Evolutionary conservation across 2,797 vertebrate species (phyloP).

Genomic region (Eulemur coronatus): DNA sequence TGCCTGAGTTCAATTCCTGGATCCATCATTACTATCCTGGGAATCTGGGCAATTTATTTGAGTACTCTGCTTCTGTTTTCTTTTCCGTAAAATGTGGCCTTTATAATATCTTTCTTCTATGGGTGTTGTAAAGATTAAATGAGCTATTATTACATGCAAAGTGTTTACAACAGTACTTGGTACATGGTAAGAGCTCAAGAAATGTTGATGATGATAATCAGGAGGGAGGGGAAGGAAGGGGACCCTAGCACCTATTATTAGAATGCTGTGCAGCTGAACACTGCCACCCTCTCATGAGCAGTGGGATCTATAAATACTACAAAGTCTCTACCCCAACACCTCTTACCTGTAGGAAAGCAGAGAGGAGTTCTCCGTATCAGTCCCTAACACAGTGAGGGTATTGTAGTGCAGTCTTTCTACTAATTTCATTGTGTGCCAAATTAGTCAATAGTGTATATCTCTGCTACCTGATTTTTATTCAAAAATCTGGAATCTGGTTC

Average conservation of each 20-base stretch:
- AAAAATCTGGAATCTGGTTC: neutral
- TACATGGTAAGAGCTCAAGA: neutral
- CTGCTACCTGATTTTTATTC: neutral
- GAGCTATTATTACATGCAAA: neutral
- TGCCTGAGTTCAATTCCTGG: neutral
- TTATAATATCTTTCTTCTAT: neutral
- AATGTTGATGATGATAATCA: neutral
- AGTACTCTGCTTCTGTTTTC: neutral
- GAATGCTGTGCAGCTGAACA: neutral
- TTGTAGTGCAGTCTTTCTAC: neutral
- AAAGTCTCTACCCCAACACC: neutral
- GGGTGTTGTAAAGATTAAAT: neutral
- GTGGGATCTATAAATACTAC: neutral
- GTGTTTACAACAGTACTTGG: neutral
- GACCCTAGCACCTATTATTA: neutral
- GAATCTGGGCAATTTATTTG: neutral
- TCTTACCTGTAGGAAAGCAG: neutral
- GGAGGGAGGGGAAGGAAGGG: neutral
- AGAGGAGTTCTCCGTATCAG: neutral
- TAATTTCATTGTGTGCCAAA: neutral
- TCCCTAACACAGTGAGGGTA: neutral
- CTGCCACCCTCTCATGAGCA: neutral
- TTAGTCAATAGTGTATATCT: neutral
- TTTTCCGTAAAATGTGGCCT: neutral
- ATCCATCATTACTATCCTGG: neutral